Evolutionary conservation across 1,140 invertebrate genomes (phyloP), one percentile per base, ranked within the genome.

Genomic region (Nasonia vitripennis): DNA sequence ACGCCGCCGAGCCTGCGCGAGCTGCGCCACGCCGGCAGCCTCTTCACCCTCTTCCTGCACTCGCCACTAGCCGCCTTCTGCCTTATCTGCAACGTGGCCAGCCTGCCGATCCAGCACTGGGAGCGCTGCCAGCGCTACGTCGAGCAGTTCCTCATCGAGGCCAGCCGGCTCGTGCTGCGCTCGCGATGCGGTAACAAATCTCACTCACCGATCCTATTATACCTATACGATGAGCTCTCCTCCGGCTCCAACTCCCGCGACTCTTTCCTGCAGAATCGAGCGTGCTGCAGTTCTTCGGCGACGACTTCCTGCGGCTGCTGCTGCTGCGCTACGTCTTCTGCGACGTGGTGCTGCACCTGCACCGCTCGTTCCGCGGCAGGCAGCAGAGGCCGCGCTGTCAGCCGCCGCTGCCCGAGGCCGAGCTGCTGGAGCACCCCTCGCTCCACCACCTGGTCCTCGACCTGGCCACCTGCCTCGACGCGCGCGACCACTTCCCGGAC

Each of bases 1-100:
- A 95, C 97, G 87, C 98, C 98, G 82, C 93, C 96, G 84, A 95
- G 95, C 51, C 96, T 98, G 91, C 96, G 95, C 96, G 98, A 98
- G 93, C 77, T 86, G 6, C 96, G 97, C 91, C 96, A 97, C 91
- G 97, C 98, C 91, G 98, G 98, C 74, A 98, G 96, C 90, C 94
- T 99, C 84, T 99, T 99, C 93, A 99, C 98, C 41, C 94, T 99
- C 89, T 99, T 99, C 94, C 95, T 99, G 82, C 98, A 99, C 93
- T 97, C 97, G 90, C 98, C 98, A 62, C 94, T 99, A 88, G 97
- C 97, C 89, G 98, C 98, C 78, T 96, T 99, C 91, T 99, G 98
- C 94, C 97, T 97, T 92, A 96, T 98, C 89, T 98, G 97, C 91
- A 98, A 98, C 91, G 95, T 99, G 74, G 95, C 95, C 83, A 97